A percentile compares a stretch with the other conserved stretches of the same genome.
Conservation (phyloP, 2,888 invertebrate species). For the Platycheirus rosarum region DNA sequence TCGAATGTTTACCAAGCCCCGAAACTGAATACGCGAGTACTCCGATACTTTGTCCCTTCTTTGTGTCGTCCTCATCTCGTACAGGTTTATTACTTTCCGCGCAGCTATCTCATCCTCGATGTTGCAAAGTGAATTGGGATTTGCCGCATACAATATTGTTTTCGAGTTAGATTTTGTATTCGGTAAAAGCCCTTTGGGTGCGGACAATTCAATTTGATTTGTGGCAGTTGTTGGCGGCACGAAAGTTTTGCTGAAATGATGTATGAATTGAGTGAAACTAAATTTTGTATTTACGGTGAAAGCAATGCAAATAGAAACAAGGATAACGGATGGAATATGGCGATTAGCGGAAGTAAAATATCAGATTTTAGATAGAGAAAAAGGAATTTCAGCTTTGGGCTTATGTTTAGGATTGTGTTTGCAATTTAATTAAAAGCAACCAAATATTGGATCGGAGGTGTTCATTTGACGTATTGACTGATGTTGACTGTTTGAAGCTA, state of each 20-base stretch:
- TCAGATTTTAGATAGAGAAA: not conserved
- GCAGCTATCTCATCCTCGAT: not conserved
- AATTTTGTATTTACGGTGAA: not conserved
- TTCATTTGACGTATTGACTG: too few species aligned
- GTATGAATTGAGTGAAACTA: conserved; percentile 9
- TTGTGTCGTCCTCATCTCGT: conserved; percentile 42
- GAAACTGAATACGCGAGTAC: conserved; percentile 37
- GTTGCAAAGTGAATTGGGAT: conserved; percentile 42
- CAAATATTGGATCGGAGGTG: too few species aligned
- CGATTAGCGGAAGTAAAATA: conserved; percentile 29
- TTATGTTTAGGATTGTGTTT: not conserved
- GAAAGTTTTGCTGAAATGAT: conserved; percentile 40
- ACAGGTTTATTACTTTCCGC: conserved; percentile 10
- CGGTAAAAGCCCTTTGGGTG: conserved; percentile 47
- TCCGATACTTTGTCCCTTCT: conserved; percentile 35
- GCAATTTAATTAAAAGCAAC: too few species aligned
- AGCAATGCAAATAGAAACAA: conserved; percentile 16
- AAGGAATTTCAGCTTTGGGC: not conserved
- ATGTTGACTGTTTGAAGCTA: too few species aligned
- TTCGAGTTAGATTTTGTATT: conserved; percentile 1
- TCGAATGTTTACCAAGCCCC: conserved; percentile 61
- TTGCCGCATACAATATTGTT: conserved; percentile 32
- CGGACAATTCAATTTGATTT: conserved; percentile 70
- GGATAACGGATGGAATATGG: conserved; percentile 14
- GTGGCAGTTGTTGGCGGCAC: conserved; percentile 61